Evolutionary conservation across 2,888 invertebrate genomes (phyloP).

Genomic region (Frankliniella fusca): DNA sequence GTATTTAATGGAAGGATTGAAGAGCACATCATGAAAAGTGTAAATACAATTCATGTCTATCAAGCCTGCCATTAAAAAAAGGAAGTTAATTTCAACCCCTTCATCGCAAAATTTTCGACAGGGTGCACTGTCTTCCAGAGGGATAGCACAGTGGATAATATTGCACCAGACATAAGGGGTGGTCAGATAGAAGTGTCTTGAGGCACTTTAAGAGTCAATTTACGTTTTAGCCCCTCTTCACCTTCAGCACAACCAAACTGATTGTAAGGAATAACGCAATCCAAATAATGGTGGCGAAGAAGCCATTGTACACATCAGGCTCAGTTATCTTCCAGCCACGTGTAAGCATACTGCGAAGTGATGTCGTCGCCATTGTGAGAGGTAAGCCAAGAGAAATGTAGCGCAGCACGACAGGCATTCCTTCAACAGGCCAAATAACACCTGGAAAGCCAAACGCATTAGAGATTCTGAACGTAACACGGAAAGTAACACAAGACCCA

Average conservation of each 20-base stretch:
- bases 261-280: constrained; percentile 75
- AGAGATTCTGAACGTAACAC: neutral
- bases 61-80: neutral
- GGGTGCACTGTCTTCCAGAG: neutral
- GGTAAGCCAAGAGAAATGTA: constrained; percentile 82
- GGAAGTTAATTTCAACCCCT: neutral
- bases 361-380: constrained; percentile 86
- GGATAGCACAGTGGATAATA: neutral
- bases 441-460: constrained; percentile 52
- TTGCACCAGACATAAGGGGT: neutral
- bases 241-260: constrained; percentile 72
- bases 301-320: constrained; percentile 81
- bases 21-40: neutral
- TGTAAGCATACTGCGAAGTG: constrained; percentile 79
- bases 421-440: constrained; percentile 95
- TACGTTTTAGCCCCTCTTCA: constrained; percentile 67
- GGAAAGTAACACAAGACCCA: neutral
- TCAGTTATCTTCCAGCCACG: constrained; percentile 81
- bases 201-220: constrained; percentile 11
- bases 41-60: neutral
- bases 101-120: neutral
- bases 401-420: constrained; percentile 81
- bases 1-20: neutral
- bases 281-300: constrained; percentile 80
- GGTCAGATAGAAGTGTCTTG: neutral